Conservation (phyloP, 2,888 invertebrate genomes). For the Dioctria rufipes region DNA sequence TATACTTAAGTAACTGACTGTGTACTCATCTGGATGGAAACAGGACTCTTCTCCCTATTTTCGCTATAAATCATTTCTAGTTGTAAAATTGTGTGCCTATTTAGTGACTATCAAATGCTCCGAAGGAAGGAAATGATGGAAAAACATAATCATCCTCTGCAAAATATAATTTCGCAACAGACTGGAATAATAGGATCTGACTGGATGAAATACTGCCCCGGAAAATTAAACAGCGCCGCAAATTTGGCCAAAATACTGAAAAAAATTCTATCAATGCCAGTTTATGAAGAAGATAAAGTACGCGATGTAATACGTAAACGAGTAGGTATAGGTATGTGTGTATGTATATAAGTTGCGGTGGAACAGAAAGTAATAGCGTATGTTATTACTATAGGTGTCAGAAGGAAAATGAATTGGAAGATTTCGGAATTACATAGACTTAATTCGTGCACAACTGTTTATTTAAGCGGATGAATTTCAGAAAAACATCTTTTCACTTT, state of each 20-base stretch:
- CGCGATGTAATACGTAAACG: too few relatives aligned
- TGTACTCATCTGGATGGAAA: conserved; percentile 4
- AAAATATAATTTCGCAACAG: conserved; percentile 25
- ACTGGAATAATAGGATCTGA: conserved; percentile 38
- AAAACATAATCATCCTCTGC: conserved; percentile 34
- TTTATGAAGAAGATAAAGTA: too few relatives aligned
- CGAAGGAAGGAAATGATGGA: conserved; percentile 20
- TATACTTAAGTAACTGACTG: conserved; percentile 5
- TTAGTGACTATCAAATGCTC: conserved; percentile 18
- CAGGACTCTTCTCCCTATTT: conserved; percentile 1
- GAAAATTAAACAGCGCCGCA: conserved; percentile 30
- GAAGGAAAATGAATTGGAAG: too few relatives aligned
- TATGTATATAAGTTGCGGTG: too few relatives aligned
- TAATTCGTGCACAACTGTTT: too few relatives aligned
- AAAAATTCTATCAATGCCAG: not conserved
- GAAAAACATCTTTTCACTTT: too few relatives aligned
- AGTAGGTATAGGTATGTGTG: too few relatives aligned
- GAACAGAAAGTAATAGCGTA: too few relatives aligned
- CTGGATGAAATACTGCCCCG: conserved; percentile 10
- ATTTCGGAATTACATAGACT: too few relatives aligned
- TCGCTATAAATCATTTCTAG: conserved; percentile 27
- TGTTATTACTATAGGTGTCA: too few relatives aligned
- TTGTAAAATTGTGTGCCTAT: not conserved
- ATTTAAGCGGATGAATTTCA: too few relatives aligned
- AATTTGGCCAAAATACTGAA: conserved; percentile 22